Base-by-base conservation (phyloP, 2,888 invertebrate species). In the Oligia latruncula region DNA sequence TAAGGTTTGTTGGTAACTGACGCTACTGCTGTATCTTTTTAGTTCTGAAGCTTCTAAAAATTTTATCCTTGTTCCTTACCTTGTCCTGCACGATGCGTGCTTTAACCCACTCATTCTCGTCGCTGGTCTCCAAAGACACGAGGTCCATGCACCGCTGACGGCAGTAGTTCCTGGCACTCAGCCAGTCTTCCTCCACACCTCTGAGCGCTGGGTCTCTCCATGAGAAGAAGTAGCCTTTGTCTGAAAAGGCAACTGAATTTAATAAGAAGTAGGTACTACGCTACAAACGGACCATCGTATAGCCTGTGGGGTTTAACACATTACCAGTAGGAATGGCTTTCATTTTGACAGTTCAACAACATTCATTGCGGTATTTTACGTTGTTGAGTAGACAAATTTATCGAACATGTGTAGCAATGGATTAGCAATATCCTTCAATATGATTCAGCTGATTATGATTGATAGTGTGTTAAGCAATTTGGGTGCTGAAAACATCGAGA, bases 101-200 rank as follows among this genome's bases (percentile, higher is more conserved):
- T 94, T 99, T 98, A 92, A 99, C 97, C 98, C 98, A 98, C 94
- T 98, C 98, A 92, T 99, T 99, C 95, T 99, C 98, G 77, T 98
- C 98, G 88, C 98, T 98, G 77, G 98, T 98, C 95, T 99, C 99
- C 90, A 99, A 94, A 4, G 98, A 98, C 70, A 99, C 98, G 72
- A 98, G 97, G 95, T 99, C 99, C 99, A 99, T 99, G 95, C 99
- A 99, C 81, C 98, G 98, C 95, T 98, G 98, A 83, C 99, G 97
- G 95, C 99, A 99, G 95, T 97, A 98, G 94, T 99, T 99, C 91
- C 99, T 97, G 43, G 98, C 98, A 71, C 98, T 98, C 87, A 99
- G 95, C 99, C 99, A 99, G 95, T 99, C 98, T 89, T 98, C 97
- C 93, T 98, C 98, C 71, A 98, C 98, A 46, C 98, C 98, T 84